A percentile compares a stretch with the other conserved stretches of the same genome.
These are phyloP conservation scores for Myxocyprinus asiaticus DNA, from an alignment of 2,113 vertebrate species.

Conservation along the genomic window DNA sequence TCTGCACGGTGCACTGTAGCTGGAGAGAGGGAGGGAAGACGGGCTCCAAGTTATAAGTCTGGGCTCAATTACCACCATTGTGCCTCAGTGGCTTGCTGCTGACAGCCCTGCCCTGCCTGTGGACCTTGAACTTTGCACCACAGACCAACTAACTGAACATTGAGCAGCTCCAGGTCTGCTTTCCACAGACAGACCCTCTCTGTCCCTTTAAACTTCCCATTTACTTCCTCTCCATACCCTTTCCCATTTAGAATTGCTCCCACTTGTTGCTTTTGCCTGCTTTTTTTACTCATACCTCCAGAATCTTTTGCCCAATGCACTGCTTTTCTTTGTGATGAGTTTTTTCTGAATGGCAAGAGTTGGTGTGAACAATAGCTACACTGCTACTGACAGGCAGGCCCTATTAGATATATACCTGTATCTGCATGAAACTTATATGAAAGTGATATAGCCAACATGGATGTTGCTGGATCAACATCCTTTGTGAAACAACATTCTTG, in stretches of 20 bases:
- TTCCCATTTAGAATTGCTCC: slow-evolving; percentile 31
- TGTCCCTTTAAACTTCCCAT: slow-evolving; percentile 23
- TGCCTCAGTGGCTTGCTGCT: slow-evolving; percentile 38
- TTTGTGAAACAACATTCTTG: too few species aligned
- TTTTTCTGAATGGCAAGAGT: neutral
- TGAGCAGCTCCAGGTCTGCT: slow-evolving; percentile 23
- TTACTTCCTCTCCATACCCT: slow-evolving; percentile 8
- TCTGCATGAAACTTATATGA: neutral
- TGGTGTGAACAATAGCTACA: neutral
- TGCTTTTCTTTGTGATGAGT: slow-evolving; percentile 4
- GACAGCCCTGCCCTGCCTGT: slow-evolving; percentile 45
- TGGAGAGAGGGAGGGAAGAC: neutral
- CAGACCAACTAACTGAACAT: slow-evolving; percentile 38
- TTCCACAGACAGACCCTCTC: slow-evolving; percentile 28
- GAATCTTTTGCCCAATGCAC: neutral
- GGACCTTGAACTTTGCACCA: slow-evolving; percentile 39
- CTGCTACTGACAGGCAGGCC: neutral
- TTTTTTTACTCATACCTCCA: slow-evolving; percentile 4
- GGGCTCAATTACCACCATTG: slow-evolving; percentile 53
- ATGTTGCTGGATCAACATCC: too few species aligned
- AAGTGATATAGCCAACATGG: too few species aligned
- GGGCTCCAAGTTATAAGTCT: slow-evolving; percentile 44
- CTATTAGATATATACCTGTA: neutral
- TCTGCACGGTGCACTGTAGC: slow-evolving; percentile 5
- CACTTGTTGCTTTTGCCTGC: slow-evolving; percentile 1